Evolutionary conservation across 2,888 invertebrate genomes (phyloP).

Genomic region (Laothoe populi): DNA sequence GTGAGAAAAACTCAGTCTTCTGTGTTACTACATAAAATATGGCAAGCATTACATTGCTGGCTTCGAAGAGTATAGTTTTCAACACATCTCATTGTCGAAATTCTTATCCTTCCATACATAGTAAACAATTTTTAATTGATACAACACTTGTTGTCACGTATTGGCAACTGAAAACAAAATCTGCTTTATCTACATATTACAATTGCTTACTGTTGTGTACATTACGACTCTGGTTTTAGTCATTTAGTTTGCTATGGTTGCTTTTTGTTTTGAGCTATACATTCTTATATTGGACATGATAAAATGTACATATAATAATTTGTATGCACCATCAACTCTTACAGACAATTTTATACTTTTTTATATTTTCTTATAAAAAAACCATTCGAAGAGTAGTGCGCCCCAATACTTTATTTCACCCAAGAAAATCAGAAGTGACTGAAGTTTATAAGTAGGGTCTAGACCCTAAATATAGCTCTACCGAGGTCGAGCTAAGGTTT

Average conservation of each 20-base stretch:
- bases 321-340: neutral
- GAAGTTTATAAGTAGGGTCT: no score
- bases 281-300: neutral
- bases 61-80: no score
- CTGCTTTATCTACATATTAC: slow-evolving; percentile 15
- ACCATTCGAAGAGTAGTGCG: neutral
- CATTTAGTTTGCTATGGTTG: neutral
- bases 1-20: no score
- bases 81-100: no score
- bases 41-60: no score
- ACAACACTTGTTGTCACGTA: neutral
- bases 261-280: neutral
- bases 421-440: no score
- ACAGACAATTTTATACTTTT: neutral
- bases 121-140: slow-evolving; percentile 1
- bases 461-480: no score
- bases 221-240: neutral
- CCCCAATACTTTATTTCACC: no score
- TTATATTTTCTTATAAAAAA: neutral
- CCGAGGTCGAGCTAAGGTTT: no score
- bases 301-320: neutral
- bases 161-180: slow-evolving; percentile 1
- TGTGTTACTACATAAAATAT: no score
- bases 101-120: neutral
- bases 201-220: slow-evolving; percentile 10